A percentile compares a stretch with the other conserved stretches of the same genome.
Conservation (phyloP, 2,113 vertebrate species). For the Crotalus viridis region DNA sequence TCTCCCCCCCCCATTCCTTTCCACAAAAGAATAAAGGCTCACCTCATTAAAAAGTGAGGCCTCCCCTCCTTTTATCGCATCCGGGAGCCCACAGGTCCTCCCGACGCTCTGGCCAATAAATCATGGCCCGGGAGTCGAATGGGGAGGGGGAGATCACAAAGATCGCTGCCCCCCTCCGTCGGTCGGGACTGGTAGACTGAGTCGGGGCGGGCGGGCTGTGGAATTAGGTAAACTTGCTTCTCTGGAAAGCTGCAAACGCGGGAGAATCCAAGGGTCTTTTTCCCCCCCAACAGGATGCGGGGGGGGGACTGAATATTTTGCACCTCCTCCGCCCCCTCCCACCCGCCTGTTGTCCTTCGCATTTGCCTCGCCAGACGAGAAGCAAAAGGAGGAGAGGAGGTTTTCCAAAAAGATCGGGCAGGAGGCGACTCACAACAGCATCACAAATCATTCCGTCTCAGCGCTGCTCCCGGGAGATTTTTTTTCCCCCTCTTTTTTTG, state of each 20-base stretch:
- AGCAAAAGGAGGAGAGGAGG: background rate
- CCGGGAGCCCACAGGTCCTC: background rate
- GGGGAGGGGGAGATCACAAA: background rate
- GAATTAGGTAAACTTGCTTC: background rate
- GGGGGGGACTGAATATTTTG: background rate
- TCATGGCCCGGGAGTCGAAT: background rate
- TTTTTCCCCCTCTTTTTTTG: slow-evolving; percentile 52
- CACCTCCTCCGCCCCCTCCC: background rate
- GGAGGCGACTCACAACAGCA: slow-evolving; percentile 63
- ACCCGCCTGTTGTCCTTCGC: background rate
- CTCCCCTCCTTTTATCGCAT: background rate
- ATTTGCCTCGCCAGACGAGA: background rate
- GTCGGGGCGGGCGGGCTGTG: background rate
- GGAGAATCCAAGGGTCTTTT: background rate
- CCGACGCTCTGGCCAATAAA: background rate
- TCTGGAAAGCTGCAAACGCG: background rate
- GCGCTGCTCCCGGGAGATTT: slow-evolving; percentile 72
- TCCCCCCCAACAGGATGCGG: background rate
- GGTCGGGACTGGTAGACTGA: no score
- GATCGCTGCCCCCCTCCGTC: background rate
- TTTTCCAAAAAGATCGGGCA: background rate
- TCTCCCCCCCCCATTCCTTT: background rate
- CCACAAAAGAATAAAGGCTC: background rate
- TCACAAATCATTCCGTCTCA: slow-evolving; percentile 74
- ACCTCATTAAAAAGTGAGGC: background rate